A percentile compares a stretch with the other conserved stretches of the same genome.
phyloP scores from a whole-genome alignment of 2,113 vertebrate species.

The Cairina moschata region DNA sequence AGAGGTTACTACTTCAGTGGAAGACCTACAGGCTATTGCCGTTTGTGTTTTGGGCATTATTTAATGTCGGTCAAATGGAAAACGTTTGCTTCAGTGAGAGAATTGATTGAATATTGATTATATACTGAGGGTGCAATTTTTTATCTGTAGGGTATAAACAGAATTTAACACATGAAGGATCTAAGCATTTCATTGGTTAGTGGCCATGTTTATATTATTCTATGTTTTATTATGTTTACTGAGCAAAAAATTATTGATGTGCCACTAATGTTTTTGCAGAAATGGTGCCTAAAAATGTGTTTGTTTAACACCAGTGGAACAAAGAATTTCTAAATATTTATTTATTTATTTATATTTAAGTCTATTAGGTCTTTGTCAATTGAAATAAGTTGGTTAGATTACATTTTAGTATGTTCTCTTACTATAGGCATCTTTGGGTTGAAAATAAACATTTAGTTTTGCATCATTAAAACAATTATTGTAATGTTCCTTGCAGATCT shows the following conservation, averaged over 20 bases:
- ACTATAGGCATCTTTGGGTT: background rate
- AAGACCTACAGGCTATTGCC: background rate
- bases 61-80: background rate
- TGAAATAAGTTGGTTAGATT: background rate
- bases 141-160: slow-evolving; percentile 4
- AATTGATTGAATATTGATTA: slow-evolving; percentile 39
- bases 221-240: background rate
- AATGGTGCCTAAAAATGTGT: too few relatives aligned
- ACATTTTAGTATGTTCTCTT: background rate
- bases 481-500: background rate
- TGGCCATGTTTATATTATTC: background rate
- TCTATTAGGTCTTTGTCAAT: background rate
- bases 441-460: background rate
- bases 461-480: background rate
- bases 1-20: background rate
- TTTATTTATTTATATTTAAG: background rate
- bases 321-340: background rate
- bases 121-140: background rate
- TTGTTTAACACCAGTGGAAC: too few relatives aligned
- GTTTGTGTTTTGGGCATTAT: background rate
- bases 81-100: background rate
- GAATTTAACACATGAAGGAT: background rate
- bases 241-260: background rate
- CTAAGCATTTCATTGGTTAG: background rate
- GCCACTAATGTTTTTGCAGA: background rate